Percentiles rank a stretch among this genome's conserved stretches.
phyloP scores from a whole-genome alignment of 2,113 vertebrate genomes.

The Cnemophilus loriae region DNA sequence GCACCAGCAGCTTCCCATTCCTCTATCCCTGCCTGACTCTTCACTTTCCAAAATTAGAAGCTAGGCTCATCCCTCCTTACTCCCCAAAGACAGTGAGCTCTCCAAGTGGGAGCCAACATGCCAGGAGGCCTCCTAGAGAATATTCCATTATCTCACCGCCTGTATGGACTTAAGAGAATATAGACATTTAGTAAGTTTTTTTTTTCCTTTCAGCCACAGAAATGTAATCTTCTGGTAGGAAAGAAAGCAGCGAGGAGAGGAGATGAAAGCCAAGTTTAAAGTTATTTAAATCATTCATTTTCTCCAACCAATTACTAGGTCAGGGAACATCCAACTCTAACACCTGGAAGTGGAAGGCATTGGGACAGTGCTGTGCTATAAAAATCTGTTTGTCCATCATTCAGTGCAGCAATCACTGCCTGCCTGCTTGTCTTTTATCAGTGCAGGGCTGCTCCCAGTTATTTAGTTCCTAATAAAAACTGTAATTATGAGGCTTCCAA shows the following conservation, averaged over 20 bases:
- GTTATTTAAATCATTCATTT: background rate
- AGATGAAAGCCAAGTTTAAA: background rate
- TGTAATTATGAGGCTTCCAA: background rate
- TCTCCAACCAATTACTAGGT: background rate
- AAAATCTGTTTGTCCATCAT: background rate
- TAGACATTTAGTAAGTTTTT: background rate
- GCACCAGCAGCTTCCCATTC: background rate
- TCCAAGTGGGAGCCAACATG: background rate
- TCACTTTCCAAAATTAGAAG: background rate
- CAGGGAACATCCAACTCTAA: background rate
- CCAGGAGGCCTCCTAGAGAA: background rate
- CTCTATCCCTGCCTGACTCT: background rate
- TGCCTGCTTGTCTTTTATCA: background rate
- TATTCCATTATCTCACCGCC: background rate
- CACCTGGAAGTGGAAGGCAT: background rate
- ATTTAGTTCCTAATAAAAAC: background rate
- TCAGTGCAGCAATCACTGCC: background rate
- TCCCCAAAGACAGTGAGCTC: background rate
- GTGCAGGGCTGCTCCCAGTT: background rate
- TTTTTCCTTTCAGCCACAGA: slow-evolving; percentile 18
- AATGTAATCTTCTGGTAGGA: background rate
- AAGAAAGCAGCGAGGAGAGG: background rate
- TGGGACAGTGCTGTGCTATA: background rate
- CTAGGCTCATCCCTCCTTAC: background rate
- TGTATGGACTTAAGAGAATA: background rate